A percentile compares a stretch with the other conserved stretches of the same genome.
Evolutionary conservation across 2,888 invertebrate species (phyloP).

Genomic region (Oligia fasciuncula): DNA sequence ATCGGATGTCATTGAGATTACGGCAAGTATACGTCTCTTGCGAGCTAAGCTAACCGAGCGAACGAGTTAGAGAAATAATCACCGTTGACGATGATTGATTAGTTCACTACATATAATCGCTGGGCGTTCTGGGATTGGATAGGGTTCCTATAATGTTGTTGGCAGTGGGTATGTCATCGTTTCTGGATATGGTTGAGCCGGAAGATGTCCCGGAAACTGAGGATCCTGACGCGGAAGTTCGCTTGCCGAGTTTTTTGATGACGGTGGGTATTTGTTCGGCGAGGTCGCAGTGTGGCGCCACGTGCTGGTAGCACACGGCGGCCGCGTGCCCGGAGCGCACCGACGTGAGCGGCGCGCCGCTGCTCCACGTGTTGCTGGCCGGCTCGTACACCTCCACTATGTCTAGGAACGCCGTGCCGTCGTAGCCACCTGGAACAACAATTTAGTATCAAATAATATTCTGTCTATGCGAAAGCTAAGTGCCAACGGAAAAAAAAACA

Average conservation of each 20-base stretch:
- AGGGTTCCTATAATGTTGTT: constrained; percentile 84
- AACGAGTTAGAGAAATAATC: constrained; percentile 47
- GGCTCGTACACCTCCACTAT: constrained; percentile 97
- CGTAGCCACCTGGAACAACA: constrained; percentile 94
- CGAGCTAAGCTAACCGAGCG: constrained; percentile 41
- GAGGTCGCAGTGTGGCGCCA: constrained; percentile 83
- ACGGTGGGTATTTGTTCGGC: constrained; percentile 68
- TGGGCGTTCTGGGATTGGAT: constrained; percentile 73
- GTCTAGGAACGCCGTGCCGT: constrained; percentile 95
- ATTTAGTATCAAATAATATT: background rate
- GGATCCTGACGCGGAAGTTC: constrained; percentile 61
- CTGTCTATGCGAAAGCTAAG: background rate
- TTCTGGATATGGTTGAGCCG: constrained; percentile 55
- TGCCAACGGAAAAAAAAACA: background rate
- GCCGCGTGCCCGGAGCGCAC: constrained; percentile 98
- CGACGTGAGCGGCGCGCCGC: constrained; percentile 94
- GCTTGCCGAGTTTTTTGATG: constrained; percentile 70
- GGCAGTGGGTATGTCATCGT: constrained; percentile 81
- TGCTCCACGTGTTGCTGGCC: constrained; percentile 93
- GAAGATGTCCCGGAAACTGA: constrained; percentile 50
- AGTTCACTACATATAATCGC: constrained; percentile 65
- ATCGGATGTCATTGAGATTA: constrained; percentile 55
- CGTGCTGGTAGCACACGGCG: constrained; percentile 95
- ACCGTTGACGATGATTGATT: constrained; percentile 29
- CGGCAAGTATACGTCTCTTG: constrained; percentile 32